Conservation (phyloP, 2,113 vertebrate species). For the Pluvianellus socialis region DNA sequence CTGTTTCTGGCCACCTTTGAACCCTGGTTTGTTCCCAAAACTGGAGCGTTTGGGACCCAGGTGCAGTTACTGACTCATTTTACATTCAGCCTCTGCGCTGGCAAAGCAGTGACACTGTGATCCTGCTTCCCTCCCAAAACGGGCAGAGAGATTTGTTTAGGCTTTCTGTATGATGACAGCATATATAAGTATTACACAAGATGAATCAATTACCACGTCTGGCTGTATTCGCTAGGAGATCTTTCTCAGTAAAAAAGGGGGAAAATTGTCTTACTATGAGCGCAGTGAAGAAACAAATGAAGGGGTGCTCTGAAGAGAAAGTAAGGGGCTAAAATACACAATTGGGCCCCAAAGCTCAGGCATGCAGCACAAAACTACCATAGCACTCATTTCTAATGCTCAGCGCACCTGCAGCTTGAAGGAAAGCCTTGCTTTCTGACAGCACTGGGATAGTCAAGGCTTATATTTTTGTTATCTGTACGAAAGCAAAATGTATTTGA, state of each 20-base stretch:
- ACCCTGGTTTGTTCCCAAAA: neutral
- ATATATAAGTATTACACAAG: neutral
- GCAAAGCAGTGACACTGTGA: neutral
- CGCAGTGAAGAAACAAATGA: neutral
- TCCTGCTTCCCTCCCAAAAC: neutral
- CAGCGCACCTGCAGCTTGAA: neutral
- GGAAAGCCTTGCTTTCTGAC: neutral
- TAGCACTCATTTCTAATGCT: neutral
- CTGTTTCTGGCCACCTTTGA: neutral
- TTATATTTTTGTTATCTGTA: neutral
- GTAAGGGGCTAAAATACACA: neutral
- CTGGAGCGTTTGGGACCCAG: neutral
- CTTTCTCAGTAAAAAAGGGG: neutral
- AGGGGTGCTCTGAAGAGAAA: neutral
- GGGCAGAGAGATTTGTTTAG: neutral
- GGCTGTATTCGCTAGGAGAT: neutral
- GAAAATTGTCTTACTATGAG: neutral
- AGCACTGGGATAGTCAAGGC: neutral
- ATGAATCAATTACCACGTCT: neutral
- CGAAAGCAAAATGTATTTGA: neutral
- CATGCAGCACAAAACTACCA: neutral
- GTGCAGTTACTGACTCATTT: neutral
- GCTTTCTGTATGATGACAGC: neutral
- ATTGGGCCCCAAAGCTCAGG: neutral
- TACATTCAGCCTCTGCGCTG: neutral